A percentile compares a stretch with the other conserved stretches of the same genome.
These are phyloP conservation scores for Seladonia tumulorum DNA, from an alignment of 2,888 invertebrate species.

Conservation along the genomic window DNA sequence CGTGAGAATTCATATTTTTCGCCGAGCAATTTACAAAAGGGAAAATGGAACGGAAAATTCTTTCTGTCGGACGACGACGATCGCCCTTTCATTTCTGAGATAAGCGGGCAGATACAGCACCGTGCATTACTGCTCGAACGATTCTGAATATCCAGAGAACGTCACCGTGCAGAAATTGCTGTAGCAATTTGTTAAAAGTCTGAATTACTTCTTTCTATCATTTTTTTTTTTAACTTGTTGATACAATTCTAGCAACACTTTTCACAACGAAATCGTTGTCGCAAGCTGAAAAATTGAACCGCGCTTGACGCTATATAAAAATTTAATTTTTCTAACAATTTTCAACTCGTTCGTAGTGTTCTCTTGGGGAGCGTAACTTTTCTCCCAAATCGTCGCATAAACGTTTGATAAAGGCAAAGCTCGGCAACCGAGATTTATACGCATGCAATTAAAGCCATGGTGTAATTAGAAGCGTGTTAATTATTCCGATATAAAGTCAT, in stretches of 20 bases:
- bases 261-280: too few species aligned
- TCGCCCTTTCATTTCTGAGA: neutral
- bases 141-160: neutral
- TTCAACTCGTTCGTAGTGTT: neutral
- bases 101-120: neutral
- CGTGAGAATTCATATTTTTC: neutral
- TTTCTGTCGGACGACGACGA: neutral
- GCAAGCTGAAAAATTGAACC: too few species aligned
- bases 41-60: slow-evolving; percentile 7
- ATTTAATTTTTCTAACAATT: too few species aligned
- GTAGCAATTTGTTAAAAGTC: neutral
- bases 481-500: neutral
- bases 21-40: neutral
- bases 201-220: neutral
- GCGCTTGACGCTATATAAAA: too few species aligned
- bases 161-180: neutral
- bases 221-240: neutral
- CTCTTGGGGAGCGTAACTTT: too few species aligned
- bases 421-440: neutral
- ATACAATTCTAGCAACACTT: neutral
- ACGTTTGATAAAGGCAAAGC: neutral
- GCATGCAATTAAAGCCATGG: neutral
- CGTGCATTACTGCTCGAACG: neutral
- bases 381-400: neutral
- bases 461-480: neutral